A percentile compares a stretch with the other conserved stretches of the same genome.
These are phyloP conservation scores for Cheilosia urbana DNA, from an alignment of 2,888 invertebrate species.

Conservation along the genomic window DNA sequence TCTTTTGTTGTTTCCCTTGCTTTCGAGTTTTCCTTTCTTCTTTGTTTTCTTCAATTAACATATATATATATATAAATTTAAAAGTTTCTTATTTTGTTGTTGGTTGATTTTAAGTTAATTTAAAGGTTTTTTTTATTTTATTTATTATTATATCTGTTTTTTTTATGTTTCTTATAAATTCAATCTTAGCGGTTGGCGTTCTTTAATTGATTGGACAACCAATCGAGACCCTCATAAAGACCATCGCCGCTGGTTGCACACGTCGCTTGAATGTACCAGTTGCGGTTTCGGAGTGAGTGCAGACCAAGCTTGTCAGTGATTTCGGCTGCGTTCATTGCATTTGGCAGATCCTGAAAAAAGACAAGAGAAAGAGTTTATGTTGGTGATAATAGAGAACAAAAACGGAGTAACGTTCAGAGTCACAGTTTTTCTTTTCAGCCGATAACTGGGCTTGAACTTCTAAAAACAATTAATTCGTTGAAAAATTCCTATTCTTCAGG, in stretches of 20 bases:
- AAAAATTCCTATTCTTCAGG: too few relatives aligned
- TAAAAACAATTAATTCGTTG: too few relatives aligned
- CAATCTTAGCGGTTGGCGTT: constrained; percentile 96
- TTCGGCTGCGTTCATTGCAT: constrained; percentile 99
- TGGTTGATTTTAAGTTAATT: constrained; percentile 76
- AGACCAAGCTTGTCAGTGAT: constrained; percentile 99
- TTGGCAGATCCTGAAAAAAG: constrained; percentile 96
- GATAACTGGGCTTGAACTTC: too few relatives aligned
- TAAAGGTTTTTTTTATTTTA: constrained; percentile 77
- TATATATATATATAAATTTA: constrained; percentile 77
- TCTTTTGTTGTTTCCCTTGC: constrained; percentile 47
- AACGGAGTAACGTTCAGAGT: too few relatives aligned
- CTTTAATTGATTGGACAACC: constrained; percentile 99
- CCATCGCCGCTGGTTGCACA: constrained; percentile 99
- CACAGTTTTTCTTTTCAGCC: too few relatives aligned
- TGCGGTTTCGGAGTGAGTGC: constrained; percentile 98
- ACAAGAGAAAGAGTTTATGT: neutral
- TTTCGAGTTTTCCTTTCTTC: constrained; percentile 71
- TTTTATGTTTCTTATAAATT: constrained; percentile 77
- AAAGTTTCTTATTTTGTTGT: constrained; percentile 77
- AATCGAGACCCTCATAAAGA: constrained; percentile 99
- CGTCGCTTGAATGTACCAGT: constrained; percentile 98
- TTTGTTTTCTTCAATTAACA: constrained; percentile 73
- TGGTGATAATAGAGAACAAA: neutral
- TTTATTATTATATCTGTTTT: constrained; percentile 77